Evolutionary conservation across 2,888 invertebrate genomes (phyloP).

Genomic region (Cephalotes varians): DNA sequence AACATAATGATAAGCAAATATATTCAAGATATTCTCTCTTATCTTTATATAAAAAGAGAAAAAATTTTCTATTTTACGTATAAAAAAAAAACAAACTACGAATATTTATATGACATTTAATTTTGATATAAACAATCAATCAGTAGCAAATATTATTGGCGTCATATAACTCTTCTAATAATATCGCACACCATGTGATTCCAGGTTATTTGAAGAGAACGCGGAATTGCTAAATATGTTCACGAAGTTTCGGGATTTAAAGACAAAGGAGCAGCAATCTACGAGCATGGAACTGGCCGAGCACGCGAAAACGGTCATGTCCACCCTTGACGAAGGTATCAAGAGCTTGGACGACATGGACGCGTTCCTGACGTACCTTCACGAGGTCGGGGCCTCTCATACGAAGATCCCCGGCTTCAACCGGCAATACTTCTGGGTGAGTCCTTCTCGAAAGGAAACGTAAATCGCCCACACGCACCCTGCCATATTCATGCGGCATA

Average conservation of each 20-base stretch:
- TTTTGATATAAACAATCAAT: background rate
- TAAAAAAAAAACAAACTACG: background rate
- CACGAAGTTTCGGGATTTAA: slow-evolving; percentile 92
- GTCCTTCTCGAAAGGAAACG: slow-evolving; percentile 76
- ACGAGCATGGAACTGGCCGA: slow-evolving; percentile 94
- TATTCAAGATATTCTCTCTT: background rate
- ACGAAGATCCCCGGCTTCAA: slow-evolving; percentile 94
- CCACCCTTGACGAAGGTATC: slow-evolving; percentile 95
- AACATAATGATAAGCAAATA: too few species aligned
- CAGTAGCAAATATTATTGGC: background rate
- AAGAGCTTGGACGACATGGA: slow-evolving; percentile 94
- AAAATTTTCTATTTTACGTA: background rate
- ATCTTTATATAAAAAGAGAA: background rate
- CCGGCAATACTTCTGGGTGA: slow-evolving; percentile 95
- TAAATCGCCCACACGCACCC: background rate
- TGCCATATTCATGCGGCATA: background rate
- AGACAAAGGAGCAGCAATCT: slow-evolving; percentile 93
- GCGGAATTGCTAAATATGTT: slow-evolving; percentile 92
- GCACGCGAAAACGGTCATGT: slow-evolving; percentile 96
- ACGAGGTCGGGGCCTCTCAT: slow-evolving; percentile 94
- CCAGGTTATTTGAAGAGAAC: slow-evolving; percentile 95
- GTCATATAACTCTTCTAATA: background rate
- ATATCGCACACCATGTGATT: slow-evolving; percentile 70
- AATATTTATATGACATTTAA: background rate
- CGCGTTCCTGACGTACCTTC: slow-evolving; percentile 93